Conservation (phyloP, 2,888 invertebrate species). For the Cacoxenus indagator region DNA sequence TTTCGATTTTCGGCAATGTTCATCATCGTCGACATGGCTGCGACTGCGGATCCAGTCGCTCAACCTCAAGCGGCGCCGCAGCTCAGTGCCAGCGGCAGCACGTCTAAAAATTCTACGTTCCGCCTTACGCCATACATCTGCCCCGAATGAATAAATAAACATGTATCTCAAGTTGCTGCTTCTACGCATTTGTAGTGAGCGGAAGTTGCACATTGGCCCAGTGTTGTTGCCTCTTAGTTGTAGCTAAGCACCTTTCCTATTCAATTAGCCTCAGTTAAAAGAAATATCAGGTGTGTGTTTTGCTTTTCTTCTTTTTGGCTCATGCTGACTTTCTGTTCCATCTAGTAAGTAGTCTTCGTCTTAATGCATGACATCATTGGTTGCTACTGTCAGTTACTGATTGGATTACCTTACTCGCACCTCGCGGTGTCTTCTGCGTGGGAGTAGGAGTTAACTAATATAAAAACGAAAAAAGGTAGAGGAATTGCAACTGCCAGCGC, state of each 20-base stretch:
- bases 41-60: too few relatives aligned
- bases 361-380: neutral
- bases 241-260: constrained; percentile 32
- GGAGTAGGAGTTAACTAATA: too few relatives aligned
- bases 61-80: neutral
- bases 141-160: constrained; percentile 48
- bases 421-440: neutral
- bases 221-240: neutral
- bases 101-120: constrained; percentile 20
- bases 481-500: too few relatives aligned
- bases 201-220: too few relatives aligned
- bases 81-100: constrained; percentile 18
- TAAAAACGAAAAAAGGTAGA: too few relatives aligned
- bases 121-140: constrained; percentile 12
- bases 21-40: constrained; percentile 10
- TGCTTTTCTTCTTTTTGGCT: constrained; percentile 1
- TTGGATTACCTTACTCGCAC: constrained; percentile 16
- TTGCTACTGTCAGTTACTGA: neutral
- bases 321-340: neutral
- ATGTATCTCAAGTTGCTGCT: neutral
- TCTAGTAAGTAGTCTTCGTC: neutral
- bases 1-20: constrained; percentile 23
- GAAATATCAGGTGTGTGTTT: neutral
- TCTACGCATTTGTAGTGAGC: too few relatives aligned
- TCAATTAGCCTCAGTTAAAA: constrained; percentile 45